Evolutionary conservation across 2,113 vertebrate genomes (phyloP).

Genomic region (Equus quagga): DNA sequence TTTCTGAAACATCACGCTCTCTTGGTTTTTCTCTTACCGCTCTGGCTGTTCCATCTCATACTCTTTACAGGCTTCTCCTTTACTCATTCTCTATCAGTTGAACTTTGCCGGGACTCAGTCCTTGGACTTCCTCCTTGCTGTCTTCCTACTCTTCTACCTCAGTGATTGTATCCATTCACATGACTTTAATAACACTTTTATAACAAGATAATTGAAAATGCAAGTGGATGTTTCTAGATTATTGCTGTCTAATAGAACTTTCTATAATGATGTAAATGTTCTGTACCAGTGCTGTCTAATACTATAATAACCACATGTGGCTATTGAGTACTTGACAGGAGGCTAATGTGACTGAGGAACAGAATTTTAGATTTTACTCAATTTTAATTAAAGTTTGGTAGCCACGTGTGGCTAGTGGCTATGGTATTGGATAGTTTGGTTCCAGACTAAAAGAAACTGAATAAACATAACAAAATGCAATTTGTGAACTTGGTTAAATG

Average conservation of each 20-base stretch:
- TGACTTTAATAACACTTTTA: background rate
- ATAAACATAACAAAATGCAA: background rate
- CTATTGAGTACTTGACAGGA: background rate
- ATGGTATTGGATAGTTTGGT: background rate
- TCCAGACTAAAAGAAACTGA: constrained; percentile 10
- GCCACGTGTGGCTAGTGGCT: background rate
- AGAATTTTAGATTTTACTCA: constrained; percentile 3
- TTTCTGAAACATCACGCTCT: background rate
- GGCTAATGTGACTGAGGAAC: background rate
- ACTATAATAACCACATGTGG: background rate
- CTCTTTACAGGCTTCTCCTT: background rate
- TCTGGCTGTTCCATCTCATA: background rate
- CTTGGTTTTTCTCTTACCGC: background rate
- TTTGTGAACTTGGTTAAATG: constrained; percentile 4
- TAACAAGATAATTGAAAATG: background rate
- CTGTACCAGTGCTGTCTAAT: background rate
- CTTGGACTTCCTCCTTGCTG: background rate
- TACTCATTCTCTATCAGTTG: background rate
- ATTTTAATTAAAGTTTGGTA: background rate
- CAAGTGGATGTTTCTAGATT: background rate
- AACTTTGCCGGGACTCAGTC: background rate
- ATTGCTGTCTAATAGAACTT: background rate
- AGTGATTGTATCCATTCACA: background rate
- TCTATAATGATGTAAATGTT: constrained; percentile 13
- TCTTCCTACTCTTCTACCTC: background rate